Base-by-base conservation (phyloP, 2,888 invertebrate genomes). In the Lithophane ornitopus region DNA sequence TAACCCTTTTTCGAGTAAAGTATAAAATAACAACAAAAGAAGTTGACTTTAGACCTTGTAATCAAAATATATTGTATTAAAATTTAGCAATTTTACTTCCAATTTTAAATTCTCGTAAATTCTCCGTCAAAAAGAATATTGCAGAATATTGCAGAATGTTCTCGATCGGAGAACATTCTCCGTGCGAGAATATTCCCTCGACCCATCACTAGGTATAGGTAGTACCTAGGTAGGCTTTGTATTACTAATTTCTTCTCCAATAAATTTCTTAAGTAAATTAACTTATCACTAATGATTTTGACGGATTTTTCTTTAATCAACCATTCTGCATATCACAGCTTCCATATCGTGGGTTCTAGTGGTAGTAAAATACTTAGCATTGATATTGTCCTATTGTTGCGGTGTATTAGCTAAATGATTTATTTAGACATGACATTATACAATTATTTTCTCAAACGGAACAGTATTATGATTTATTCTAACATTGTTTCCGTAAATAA, bases 391-490 rank as follows among this genome's bases (percentile, higher is more conserved):
- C 34, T 11, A 56, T 68, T 68, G 56, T 79, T 9, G 14, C 66
- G 1, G 28, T 41, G 14, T 26, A 9, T 44, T 34, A 26, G 16
- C 34, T 46, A 22, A 62, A 74, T 77, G 11, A 67, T 52, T 58
- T 34, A 76, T 70, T 34, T 22, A 26, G 12, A 58, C 14, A 75
- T n/a, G n/a, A n/a, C n/a, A n/a, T n/a, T n/a, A n/a, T 22, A 46
- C 16, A 34, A 34, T 34, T 34, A 59, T 59, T 59, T 52, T 26
- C 44, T 61, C 7, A 61, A 39, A 9, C 34, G 16, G 16, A 61
- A 65, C 28, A 58, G n/a, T 49, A n/a, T 26, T 41, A 16, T 34
- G 54, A 77, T 62, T 80, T 62, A 80, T 80, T 16, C 28, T 9
- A 28, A 28, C 19, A 72, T 54, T 79, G 69, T 77, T 72, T 41